Conservation (phyloP, 2,888 invertebrate genomes). For the Drosophila rubida region DNA sequence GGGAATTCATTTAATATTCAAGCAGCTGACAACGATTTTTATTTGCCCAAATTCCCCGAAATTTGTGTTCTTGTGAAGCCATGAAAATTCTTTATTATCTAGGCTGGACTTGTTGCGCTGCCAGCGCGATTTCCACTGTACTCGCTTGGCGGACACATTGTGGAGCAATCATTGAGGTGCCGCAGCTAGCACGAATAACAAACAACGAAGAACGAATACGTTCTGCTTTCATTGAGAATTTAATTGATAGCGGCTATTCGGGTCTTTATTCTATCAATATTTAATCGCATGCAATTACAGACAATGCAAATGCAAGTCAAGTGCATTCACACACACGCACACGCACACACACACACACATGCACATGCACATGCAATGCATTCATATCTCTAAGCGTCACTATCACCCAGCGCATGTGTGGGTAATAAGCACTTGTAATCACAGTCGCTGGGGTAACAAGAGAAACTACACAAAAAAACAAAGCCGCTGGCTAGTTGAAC, state of each 20-base stretch:
- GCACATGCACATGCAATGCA: neutral
- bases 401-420: slow-evolving; percentile 19
- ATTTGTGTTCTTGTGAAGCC: slow-evolving; percentile 1
- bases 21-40: slow-evolving; percentile 3
- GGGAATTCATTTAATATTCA: neutral
- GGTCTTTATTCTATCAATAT: slow-evolving; percentile 39
- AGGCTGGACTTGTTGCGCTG: neutral
- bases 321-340: slow-evolving; percentile 15
- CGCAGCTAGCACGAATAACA: neutral
- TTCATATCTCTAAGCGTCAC: slow-evolving; percentile 7
- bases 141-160: neutral
- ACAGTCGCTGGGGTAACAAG: slow-evolving; percentile 48
- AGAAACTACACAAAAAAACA: slow-evolving; percentile 50
- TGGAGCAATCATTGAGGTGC: slow-evolving; percentile 32
- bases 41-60: neutral
- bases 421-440: slow-evolving; percentile 51
- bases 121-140: slow-evolving; percentile 19
- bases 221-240: slow-evolving; percentile 47
- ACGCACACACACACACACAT: neutral
- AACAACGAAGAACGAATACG: slow-evolving; percentile 5
- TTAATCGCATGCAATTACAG: slow-evolving; percentile 32
- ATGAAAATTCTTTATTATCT: neutral
- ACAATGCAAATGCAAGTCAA: slow-evolving; percentile 48
- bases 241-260: slow-evolving; percentile 30
- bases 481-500: slow-evolving; percentile 14